A percentile compares a stretch with the other conserved stretches of the same genome.
Evolutionary conservation across 2,113 vertebrate species (phyloP).

Genomic region (Alaudala cheleensis): DNA sequence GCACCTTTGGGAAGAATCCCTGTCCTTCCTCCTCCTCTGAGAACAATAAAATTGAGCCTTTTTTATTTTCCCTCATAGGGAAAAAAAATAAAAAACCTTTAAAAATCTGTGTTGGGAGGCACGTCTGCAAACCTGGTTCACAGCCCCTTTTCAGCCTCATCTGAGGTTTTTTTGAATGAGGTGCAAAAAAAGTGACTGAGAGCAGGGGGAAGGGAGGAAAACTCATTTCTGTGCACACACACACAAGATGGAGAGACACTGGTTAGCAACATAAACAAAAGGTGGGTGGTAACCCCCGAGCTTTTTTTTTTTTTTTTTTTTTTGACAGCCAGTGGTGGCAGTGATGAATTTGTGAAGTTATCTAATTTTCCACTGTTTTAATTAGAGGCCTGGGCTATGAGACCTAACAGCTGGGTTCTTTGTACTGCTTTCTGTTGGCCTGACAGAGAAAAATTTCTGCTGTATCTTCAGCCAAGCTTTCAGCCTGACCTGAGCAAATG

Average conservation of each 20-base stretch:
- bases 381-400: constrained; percentile 95
- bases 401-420: constrained; percentile 92
- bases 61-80: background rate
- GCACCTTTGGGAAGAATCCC: background rate
- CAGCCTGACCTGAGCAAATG: constrained; percentile 75
- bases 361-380: constrained; percentile 99
- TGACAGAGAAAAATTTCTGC: constrained; percentile 96
- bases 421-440: constrained; percentile 89
- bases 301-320: constrained; percentile 54
- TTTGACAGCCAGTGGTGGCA: constrained; percentile 86
- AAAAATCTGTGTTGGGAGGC: background rate
- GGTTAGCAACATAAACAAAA: constrained; percentile 87
- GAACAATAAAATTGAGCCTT: background rate
- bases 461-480: constrained; percentile 83
- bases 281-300: constrained; percentile 87
- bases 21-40: background rate
- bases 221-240: background rate
- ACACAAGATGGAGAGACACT: constrained; percentile 79
- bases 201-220: background rate
- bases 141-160: background rate
- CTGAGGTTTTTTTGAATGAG: constrained; percentile 39
- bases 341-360: constrained; percentile 98
- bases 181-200: constrained; percentile 43
- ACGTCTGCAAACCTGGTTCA: background rate
- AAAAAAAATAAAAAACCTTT: background rate